Evolutionary conservation across 2,113 vertebrate genomes (phyloP), one percentile per base, ranked within the genome.

Genomic region (Gallinago undulata): DNA sequence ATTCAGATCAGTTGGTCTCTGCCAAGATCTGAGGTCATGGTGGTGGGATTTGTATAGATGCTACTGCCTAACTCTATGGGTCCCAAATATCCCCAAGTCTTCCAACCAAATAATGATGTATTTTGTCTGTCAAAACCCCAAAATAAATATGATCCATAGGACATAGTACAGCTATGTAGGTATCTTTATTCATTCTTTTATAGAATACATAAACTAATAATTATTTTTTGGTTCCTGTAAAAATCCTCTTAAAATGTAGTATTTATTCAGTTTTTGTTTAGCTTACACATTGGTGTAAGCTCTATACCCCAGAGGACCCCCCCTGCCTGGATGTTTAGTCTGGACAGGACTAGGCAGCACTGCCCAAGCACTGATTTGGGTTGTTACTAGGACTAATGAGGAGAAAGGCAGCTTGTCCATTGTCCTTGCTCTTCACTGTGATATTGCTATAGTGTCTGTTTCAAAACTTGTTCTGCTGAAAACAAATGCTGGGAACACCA

Each of bases 251-350:
- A 59, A 68, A 77, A 33, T 43, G 6, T 2, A 43, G 3, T 10
- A 48, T 7, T 64, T 69, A 55, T 45, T 39, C 7, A 45, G 5
- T 12, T 43, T 88, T 69, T 47, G 3, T n/a, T 72, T 41, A 79
- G 3, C 18, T 15, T 69, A 33, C 6, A 41, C 3, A 19, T 19
- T 19, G 25, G 3, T n/a, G 10, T 11, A 78, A 0, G 18, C 45
- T 47, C 2, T 13, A 50, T 3, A 56, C 2, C 4, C 11, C 18
- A 53, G 48, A 7, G 41, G 24, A 57, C 2, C 0, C 3, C 3
- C 6, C 3, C 4, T 24, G 3, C 9, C 23, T 51, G 31, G 2
- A 6, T 69, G 2, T 77, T 83, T 79, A 23, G 8, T 77, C 35
- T 63, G 35, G 37, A 28, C 23, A 45, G 41, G n/a, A 63, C 37